Evolutionary conservation across 2,113 vertebrate genomes (phyloP).

Genomic region (Pogonocichla stellata): DNA sequence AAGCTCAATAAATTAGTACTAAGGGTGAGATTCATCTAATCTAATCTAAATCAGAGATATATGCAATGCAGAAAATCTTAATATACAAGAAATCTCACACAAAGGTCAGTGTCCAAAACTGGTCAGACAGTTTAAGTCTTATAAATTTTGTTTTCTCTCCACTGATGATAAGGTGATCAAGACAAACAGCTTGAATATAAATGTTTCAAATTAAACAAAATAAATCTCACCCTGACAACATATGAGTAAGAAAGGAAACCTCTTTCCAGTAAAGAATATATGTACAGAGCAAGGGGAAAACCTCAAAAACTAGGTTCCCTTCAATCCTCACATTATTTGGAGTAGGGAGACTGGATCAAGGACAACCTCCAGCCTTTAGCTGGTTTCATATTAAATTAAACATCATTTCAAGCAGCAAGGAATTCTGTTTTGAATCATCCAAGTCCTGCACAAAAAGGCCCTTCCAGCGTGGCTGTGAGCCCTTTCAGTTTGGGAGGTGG

Average conservation of each 20-base stretch:
- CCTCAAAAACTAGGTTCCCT: neutral
- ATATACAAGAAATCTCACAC: neutral
- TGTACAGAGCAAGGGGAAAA: neutral
- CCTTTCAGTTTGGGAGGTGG: neutral
- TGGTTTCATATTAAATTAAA: neutral
- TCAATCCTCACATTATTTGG: neutral
- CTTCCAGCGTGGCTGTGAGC: rapidly evolving
- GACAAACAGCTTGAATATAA: neutral
- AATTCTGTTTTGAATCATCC: neutral
- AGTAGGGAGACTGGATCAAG: neutral
- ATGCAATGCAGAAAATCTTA: neutral
- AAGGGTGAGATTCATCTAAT: neutral
- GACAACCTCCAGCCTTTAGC: neutral
- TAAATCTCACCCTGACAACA: neutral
- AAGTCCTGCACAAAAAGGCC: neutral
- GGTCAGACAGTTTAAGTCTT: neutral
- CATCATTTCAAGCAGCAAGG: neutral
- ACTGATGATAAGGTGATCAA: neutral
- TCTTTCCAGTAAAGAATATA: neutral
- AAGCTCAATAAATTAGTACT: neutral
- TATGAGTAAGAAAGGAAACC: neutral
- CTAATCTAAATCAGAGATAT: neutral
- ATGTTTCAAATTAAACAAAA: neutral
- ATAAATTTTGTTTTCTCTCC: neutral
- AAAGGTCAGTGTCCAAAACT: neutral